Evolutionary conservation across 2,888 invertebrate genomes (phyloP), one percentile per base, ranked within the genome.

Genomic region (Marronus borbonicus): DNA sequence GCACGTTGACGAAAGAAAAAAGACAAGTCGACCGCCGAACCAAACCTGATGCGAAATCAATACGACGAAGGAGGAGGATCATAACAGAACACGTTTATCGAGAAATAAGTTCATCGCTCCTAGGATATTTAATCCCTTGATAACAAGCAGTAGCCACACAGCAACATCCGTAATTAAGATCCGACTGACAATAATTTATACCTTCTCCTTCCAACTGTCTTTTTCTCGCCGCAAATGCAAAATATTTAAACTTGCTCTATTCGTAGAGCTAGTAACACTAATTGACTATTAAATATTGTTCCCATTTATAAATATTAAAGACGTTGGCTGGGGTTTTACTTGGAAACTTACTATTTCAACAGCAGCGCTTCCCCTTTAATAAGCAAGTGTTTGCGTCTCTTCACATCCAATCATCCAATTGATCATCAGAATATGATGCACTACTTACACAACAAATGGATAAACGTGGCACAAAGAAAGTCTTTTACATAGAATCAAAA

Each of bases 51-150:
- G 80, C 78, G 81, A 80, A 80, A 80, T 79, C 80, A 81, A 81
- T 81, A 81, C 78, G 79, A 79, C 44, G 76, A 65, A 76, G 76
- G 65, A 76, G 77, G 70, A 70, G 44, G 60, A 60, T 70, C 60
- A 70, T 80, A 81, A 80, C 79, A 80, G 80, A 81, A 81, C 81
- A 81, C 80, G 81, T 81, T 81, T 81, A 80, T 80, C 81, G 80
- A 80, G 81, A 81, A 81, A 80, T 80, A 81, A 81, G 81, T 81
- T 81, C 81, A 81, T 81, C 81, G 81, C 80, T 80, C 81, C 76
- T 77, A 44, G 20, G 77, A 70, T 77, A 77, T 77, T 77, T 77
- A 77, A 77, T 77, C 77, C 77, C 70, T 70, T 77, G 77, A 77
- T 77, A 77, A 77, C 77, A 77, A 77, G 77, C 77, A 62, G 77